Base-by-base conservation (phyloP, 1,140 invertebrate genomes). In the Spodoptera frugiperda region DNA sequence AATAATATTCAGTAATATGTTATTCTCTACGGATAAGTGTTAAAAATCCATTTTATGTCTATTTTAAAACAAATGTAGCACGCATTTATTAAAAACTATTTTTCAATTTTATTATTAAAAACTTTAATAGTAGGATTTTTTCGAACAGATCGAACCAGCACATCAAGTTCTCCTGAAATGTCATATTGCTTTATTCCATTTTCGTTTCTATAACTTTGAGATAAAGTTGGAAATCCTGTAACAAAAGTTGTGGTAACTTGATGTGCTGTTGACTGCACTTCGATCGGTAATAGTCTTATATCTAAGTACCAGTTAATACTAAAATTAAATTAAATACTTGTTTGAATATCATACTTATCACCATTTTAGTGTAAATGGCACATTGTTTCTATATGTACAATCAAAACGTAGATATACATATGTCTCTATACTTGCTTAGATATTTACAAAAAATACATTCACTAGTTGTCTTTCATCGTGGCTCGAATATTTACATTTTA, bases 401-500 rank as follows among this genome's bases (percentile, higher is more conserved):
- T n/a, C 17, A 10, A 54, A 15, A 68, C 15, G 44, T 51, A 44
- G 15, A 46, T 51, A 67, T 54, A 71, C n/a, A 71, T 55, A 55
- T n/a, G 46, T 54, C 48, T 14, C 17, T 72, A 59, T 72, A 72
- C 51, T 46, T 57, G 54, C 44, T 72, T 57, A 72, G 3, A 53
- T 74, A 63, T 74, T 49, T 74, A 63, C 72, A 74, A 63, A 51
- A 63, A 61, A 74, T 74, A 74, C 72, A 74, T 74, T 74, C 72
- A 74, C 72, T 74, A 74, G 15, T 51, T 74, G 72, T 74, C 72
- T 74, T 74, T 74, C 72, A 74, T 74, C 57, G 46, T 74, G 48
- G 72, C 72, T 49, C 48, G 21, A 61, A 63, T 63, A 74, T 61
- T 51, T 74, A 74, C 57, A 72, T 15, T 48, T 65, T 65, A 10